Evolutionary conservation across 2,113 vertebrate genomes (phyloP).

Genomic region (Cromileptes altivelis): DNA sequence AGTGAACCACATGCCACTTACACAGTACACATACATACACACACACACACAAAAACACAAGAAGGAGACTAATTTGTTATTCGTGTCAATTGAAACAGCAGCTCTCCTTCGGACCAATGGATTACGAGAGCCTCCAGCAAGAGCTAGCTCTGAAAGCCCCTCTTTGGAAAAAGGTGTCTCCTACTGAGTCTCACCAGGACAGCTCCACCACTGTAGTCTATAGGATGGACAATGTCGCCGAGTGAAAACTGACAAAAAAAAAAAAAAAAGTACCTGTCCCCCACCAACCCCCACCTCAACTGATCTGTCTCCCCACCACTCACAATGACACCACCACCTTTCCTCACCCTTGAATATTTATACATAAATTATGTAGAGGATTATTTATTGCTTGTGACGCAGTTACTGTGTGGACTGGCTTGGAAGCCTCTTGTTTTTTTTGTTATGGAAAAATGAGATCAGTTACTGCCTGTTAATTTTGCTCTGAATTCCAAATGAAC

Average conservation of each 20-base stretch:
- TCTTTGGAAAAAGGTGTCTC: constrained; percentile 97
- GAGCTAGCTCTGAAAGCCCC: constrained; percentile 98
- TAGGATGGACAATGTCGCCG: constrained; percentile 94
- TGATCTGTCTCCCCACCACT: constrained; percentile 21
- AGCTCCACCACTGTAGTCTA: constrained; percentile 98
- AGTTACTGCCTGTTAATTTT: constrained; percentile 33
- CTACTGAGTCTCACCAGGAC: constrained; percentile 94
- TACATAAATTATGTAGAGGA: constrained; percentile 57
- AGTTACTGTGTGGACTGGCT: constrained; percentile 14
- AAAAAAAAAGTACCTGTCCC: background rate
- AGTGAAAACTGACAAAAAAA: constrained; percentile 77
- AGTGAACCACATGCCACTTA: constrained; percentile 1
- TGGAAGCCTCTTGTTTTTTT: constrained; percentile 32
- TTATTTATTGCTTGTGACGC: constrained; percentile 75
- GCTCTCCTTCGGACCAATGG: constrained; percentile 93
- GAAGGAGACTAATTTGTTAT: constrained; percentile 90
- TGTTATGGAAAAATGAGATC: constrained; percentile 23
- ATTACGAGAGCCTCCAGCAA: constrained; percentile 98
- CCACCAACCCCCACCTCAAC: background rate
- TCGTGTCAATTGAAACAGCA: constrained; percentile 97
- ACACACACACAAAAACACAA: background rate
- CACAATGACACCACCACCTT: background rate
- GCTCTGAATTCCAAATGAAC: constrained; percentile 35
- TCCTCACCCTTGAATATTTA: constrained; percentile 54
- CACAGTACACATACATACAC: constrained; percentile 1